Evolutionary conservation across 2,797 vertebrate genomes (phyloP).

Genomic region (Poecile montanus): DNA sequence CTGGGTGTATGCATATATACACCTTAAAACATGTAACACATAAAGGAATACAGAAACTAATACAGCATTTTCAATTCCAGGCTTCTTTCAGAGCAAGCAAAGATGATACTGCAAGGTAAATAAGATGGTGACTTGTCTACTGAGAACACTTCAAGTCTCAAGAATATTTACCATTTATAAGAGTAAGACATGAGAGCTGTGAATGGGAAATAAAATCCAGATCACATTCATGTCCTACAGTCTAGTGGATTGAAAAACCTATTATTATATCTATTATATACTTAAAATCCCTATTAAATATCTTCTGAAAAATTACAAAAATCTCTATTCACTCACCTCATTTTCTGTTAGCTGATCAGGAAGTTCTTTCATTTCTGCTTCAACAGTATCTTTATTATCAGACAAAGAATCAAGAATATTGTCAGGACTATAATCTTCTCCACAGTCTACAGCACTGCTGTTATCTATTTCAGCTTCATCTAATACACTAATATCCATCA

Average conservation of each 20-base stretch:
- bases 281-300: background rate
- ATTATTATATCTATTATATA: no score
- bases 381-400: slow-evolving; percentile 76
- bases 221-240: background rate
- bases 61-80: background rate
- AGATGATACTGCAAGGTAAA: background rate
- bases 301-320: background rate
- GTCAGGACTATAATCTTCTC: slow-evolving; percentile 81
- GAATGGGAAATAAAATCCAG: background rate
- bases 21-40: background rate
- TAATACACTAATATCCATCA: slow-evolving; percentile 91
- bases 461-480: slow-evolving; percentile 93
- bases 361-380: slow-evolving; percentile 73
- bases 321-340: slow-evolving; percentile 58
- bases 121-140: background rate
- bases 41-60: background rate
- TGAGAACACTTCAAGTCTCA: background rate
- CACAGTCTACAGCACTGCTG: slow-evolving; percentile 78
- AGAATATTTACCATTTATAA: background rate
- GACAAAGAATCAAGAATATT: slow-evolving; percentile 76
- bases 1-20: accelerated
- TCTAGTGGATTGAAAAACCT: background rate
- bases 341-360: slow-evolving; percentile 75
- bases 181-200: background rate
- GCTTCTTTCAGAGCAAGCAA: background rate